phyloP scores from a whole-genome alignment of 2,888 invertebrate genomes.

The Agonopterix alstromeriana region DNA sequence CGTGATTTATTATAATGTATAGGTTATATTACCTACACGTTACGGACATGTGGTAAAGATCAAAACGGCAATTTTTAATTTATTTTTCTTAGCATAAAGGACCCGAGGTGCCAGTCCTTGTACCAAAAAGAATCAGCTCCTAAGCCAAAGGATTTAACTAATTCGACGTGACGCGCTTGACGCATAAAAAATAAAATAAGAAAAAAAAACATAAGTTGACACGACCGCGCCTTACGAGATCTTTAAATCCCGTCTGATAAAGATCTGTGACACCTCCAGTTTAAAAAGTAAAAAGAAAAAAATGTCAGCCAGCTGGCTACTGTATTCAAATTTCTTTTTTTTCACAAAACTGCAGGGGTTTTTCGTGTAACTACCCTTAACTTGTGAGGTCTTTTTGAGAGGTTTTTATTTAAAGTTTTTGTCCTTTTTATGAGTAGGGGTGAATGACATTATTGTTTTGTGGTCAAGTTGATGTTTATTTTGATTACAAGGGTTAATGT shows the following conservation, averaged over 20 bases:
- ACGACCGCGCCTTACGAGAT: conserved; percentile 60
- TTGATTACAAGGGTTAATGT: conserved; percentile 18
- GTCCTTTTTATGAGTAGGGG: conserved; percentile 19
- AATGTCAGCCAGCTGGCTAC: conserved; percentile 50
- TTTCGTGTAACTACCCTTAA: conserved; percentile 50
- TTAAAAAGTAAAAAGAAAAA: conserved; percentile 35
- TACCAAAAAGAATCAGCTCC: conserved; percentile 52
- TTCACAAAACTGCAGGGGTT: conserved; percentile 42
- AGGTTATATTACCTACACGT: no score
- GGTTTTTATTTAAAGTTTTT: conserved; percentile 30
- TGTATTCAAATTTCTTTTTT: conserved; percentile 68
- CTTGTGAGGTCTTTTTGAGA: conserved; percentile 55
- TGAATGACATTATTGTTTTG: conserved; percentile 46
- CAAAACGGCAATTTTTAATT: no score
- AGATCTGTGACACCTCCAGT: conserved; percentile 68
- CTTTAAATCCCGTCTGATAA: conserved; percentile 69
- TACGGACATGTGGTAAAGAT: no score
- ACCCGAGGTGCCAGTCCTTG: conserved; percentile 16
- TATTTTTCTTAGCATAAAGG: no score
- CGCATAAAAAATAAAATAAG: conserved; percentile 42
- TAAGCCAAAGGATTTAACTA: conserved; percentile 64
- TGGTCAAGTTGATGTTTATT: conserved; percentile 31
- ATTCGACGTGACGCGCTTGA: conserved; percentile 69
- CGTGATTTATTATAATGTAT: no score
- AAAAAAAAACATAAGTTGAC: conserved; percentile 52